phyloP scores from a whole-genome alignment of 2,888 invertebrate species.

The Candidula unifasciata region DNA sequence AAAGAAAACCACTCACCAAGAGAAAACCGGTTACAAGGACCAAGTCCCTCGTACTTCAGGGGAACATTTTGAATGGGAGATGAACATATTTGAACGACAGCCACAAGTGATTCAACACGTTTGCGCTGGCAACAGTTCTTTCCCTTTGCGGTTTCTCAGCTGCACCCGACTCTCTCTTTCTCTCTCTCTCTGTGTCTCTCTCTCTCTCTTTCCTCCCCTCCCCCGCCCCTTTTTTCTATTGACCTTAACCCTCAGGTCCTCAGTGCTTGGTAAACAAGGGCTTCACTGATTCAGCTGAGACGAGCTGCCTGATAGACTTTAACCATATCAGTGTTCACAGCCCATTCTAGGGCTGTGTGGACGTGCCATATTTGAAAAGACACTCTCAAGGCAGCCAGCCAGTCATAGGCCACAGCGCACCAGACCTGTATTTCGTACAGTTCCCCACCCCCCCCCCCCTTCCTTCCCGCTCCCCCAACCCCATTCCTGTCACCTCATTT shows the following conservation, averaged over 20 bases:
- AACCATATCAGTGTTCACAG: constrained; percentile 1
- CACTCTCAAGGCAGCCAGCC: background rate
- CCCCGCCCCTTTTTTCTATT: background rate
- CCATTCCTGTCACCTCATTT: background rate
- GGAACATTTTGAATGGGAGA: no score
- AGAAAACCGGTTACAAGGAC: no score
- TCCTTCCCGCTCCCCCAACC: background rate
- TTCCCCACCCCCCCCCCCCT: background rate
- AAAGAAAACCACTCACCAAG: no score
- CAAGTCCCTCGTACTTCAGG: no score
- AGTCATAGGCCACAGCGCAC: background rate
- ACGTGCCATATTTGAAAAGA: background rate
- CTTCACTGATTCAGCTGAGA: background rate
- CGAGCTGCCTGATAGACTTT: background rate
- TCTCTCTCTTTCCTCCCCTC: background rate
- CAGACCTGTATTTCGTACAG: background rate
- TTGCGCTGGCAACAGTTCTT: background rate
- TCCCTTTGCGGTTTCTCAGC: constrained; percentile 9
- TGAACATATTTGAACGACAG: background rate
- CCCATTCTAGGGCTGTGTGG: background rate
- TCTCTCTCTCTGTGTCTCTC: background rate
- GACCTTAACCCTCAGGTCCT: background rate
- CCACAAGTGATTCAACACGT: background rate
- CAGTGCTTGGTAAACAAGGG: background rate
- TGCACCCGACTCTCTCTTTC: background rate